Percentiles rank a stretch among this genome's conserved stretches.
Conservation (phyloP, 2,888 invertebrate genomes). For the Griposia aprilina region DNA sequence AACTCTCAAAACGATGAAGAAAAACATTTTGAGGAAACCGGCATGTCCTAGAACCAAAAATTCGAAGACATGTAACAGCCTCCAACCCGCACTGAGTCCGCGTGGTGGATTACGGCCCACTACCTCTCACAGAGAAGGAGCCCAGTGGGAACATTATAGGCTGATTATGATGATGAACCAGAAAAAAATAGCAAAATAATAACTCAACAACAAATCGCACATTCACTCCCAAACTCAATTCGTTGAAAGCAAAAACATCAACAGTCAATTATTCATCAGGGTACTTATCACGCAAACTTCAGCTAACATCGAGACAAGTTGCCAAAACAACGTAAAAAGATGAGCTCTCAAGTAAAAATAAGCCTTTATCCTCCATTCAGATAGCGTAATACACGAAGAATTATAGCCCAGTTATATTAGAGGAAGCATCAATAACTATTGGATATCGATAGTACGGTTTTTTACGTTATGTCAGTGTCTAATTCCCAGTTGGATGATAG, state of each 20-base stretch:
- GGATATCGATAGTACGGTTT: constrained; percentile 35
- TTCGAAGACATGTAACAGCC: neutral
- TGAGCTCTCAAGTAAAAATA: constrained; percentile 33
- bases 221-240: constrained; percentile 21
- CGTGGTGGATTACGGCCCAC: neutral
- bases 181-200: constrained; percentile 4
- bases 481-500: constrained; percentile 59
- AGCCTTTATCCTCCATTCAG: constrained; percentile 15
- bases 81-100: neutral
- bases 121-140: neutral
- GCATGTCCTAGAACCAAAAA: neutral
- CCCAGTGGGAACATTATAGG: neutral
- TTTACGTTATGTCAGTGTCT: constrained; percentile 49
- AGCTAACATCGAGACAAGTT: constrained; percentile 34
- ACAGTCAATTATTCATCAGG: constrained; percentile 38
- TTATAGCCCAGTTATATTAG: constrained; percentile 48
- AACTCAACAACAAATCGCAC: constrained; percentile 29
- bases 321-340: constrained; percentile 58
- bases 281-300: constrained; percentile 47
- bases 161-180: neutral
- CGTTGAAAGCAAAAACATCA: constrained; percentile 42
- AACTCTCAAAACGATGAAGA: neutral
- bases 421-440: constrained; percentile 49
- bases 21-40: neutral
- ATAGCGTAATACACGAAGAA: constrained; percentile 43